phyloP scores from a whole-genome alignment of 2,113 vertebrate species.

The Pao palembangensis region DNA sequence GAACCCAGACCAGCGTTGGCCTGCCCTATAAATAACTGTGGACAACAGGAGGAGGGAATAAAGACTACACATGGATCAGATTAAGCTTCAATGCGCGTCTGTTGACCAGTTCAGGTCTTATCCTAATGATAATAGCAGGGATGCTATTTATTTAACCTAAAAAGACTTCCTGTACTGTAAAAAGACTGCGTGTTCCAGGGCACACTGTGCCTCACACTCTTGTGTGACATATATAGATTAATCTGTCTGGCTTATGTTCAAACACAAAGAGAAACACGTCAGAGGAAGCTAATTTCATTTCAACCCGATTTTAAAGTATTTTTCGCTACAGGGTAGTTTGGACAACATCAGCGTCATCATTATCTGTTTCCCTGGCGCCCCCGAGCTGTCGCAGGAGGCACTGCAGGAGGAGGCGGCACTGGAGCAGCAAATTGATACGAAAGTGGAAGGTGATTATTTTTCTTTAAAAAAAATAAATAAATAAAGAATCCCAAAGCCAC shows the following conservation, averaged over 20 bases:
- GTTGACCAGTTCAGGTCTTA: constrained; percentile 42
- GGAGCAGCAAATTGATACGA: constrained; percentile 70
- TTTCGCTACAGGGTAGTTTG: constrained; percentile 76
- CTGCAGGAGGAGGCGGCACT: constrained; percentile 71
- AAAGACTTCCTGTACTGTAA: constrained; percentile 24
- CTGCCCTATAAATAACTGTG: constrained; percentile 64
- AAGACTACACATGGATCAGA: constrained; percentile 51
- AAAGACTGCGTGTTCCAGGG: constrained; percentile 24
- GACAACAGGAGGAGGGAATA: constrained; percentile 24
- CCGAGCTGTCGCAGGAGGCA: constrained; percentile 73
- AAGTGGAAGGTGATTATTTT: constrained; percentile 70
- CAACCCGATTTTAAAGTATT: constrained; percentile 9
- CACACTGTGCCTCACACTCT: constrained; percentile 17
- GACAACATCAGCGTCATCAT: constrained; percentile 84
- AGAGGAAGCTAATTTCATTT: too few species aligned
- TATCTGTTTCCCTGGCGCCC: constrained; percentile 77
- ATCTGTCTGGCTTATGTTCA: too few species aligned
- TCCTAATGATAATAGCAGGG: not conserved
- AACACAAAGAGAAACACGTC: too few species aligned
- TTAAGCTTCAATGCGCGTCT: constrained; percentile 48
- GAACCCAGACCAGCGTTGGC: constrained; percentile 20
- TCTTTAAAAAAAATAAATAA: not conserved
- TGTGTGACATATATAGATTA: constrained; percentile 2
- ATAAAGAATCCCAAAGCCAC: too few species aligned
- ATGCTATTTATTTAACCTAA: constrained; percentile 41